Conservation (phyloP, 2,797 vertebrate species). For the Novumbra hubbsi region DNA sequence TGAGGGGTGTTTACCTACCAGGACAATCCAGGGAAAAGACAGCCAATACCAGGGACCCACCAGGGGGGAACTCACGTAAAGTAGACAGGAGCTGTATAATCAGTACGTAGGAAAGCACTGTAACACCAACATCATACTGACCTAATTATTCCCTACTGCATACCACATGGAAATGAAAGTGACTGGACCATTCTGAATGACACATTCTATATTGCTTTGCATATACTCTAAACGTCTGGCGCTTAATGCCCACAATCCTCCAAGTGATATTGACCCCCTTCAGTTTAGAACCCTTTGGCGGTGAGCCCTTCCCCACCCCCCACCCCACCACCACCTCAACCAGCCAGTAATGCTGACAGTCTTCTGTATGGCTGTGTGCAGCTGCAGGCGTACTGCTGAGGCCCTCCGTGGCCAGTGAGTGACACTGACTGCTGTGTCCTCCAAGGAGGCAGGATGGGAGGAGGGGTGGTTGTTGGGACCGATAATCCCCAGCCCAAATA, state of each 20-base stretch:
- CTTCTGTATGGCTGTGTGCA: neutral
- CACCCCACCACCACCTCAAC: neutral
- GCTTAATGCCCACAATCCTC: constrained; percentile 19
- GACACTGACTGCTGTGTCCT: constrained; percentile 56
- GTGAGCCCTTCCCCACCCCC: constrained; percentile 39
- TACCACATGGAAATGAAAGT: neutral
- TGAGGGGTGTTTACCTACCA: constrained; percentile 11
- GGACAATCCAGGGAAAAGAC: constrained; percentile 15
- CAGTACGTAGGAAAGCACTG: neutral
- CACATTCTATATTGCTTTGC: neutral
- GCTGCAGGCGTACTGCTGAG: neutral
- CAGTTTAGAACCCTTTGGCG: constrained; percentile 43
- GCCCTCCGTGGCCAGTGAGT: constrained; percentile 42
- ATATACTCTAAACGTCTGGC: neutral
- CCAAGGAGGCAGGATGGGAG: constrained; percentile 33
- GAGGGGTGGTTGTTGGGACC: neutral
- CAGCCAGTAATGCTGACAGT: neutral
- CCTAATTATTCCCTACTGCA: neutral
- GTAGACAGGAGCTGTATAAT: neutral
- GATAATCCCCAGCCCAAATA: constrained; percentile 62
- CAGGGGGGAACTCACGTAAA: neutral
- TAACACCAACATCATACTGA: neutral
- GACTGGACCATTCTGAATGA: neutral
- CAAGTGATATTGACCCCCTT: constrained; percentile 53
- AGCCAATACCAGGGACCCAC: neutral